Evolutionary conservation across 2,888 invertebrate genomes (phyloP).

Genomic region (Dasysyrphus albostriatus): DNA sequence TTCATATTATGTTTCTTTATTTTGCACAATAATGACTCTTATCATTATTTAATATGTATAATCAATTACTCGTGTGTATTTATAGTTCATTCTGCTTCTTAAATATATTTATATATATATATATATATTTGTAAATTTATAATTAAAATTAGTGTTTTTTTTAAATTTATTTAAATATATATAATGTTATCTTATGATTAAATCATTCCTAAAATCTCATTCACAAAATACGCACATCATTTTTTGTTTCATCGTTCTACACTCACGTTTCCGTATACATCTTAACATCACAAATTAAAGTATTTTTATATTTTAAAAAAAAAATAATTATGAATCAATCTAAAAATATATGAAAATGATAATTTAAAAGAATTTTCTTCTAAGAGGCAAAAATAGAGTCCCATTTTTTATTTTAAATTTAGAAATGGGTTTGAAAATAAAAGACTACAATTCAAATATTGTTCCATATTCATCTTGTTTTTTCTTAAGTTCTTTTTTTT

Average conservation of each 20-base stretch:
- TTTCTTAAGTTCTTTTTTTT: slow-evolving; percentile 47
- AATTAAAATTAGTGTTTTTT: slow-evolving; percentile 69
- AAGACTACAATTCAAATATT: slow-evolving; percentile 10
- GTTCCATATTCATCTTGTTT: slow-evolving; percentile 47
- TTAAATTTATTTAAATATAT: slow-evolving; percentile 69
- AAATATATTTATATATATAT: slow-evolving; percentile 71
- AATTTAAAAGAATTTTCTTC: slow-evolving; percentile 32
- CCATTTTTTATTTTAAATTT: slow-evolving; percentile 6
- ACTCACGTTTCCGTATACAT: slow-evolving; percentile 72
- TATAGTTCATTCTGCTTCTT: slow-evolving; percentile 76
- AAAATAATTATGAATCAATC: slow-evolving; percentile 27
- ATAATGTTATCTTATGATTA: slow-evolving; percentile 72
- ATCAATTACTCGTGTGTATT: slow-evolving; percentile 75
- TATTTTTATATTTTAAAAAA: slow-evolving; percentile 9
- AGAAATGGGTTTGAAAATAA: slow-evolving; percentile 19
- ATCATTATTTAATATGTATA: slow-evolving; percentile 73
- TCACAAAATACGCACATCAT: slow-evolving; percentile 71
- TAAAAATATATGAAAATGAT: slow-evolving; percentile 10
- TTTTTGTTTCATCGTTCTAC: slow-evolving; percentile 52
- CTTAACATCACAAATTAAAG: slow-evolving; percentile 68
- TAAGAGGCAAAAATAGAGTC: slow-evolving; percentile 36
- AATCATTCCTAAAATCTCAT: slow-evolving; percentile 74
- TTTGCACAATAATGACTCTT: slow-evolving; percentile 75
- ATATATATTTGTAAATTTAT: slow-evolving; percentile 70
- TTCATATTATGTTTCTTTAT: slow-evolving; percentile 56